Evolutionary conservation across 2,797 vertebrate species (phyloP), one percentile per base, ranked within the genome.

Genomic region (Thalassophryne amazonica): DNA sequence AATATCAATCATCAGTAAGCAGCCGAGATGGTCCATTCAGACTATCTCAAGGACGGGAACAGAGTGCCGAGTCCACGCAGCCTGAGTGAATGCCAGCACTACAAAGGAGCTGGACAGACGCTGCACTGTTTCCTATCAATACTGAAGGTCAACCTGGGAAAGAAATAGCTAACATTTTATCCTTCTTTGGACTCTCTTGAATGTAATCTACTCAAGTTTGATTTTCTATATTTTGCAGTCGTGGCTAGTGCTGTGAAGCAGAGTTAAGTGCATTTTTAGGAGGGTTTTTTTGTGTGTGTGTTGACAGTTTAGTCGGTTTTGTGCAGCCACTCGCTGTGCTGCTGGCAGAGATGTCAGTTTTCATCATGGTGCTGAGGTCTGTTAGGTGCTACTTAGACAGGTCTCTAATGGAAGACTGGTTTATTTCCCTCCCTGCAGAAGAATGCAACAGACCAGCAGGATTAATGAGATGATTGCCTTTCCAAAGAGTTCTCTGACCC

Each of bases 1-100:
- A 83, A 89, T 89, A 89, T 86, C 83, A 88, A 86, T 86, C 81
- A 85, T 81, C 76, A 54, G 78, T 74, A 66, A 81, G 68, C 74
- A 60, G 67, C 13, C 62, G 56, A 73, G 76, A 73, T 73, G 24
- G 77, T 73, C 71, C 76, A 69, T 78, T 85, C 81, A 76, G 55
- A 58, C 51, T 69, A 76, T 71, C 78, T 85, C 78, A 81, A 80
- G 79, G 80, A 84, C 57, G 30, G 29, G 54, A 43, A 35, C 7
- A 22, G 34, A 76, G 61, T 55, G 21, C 38, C 7, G 79, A 69
- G 75, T 73, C 80, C 73, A 68, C 70, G 76, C 60, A 30, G 70
- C 33, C 60, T 1, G 41, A 25, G 67, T 71, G 69, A 81, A 75
- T 71, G 71, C 73, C 71, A 69, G 33, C 33, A 42, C 73, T 57